Base-by-base conservation (phyloP, 2,888 invertebrate species). In the Archips xylosteana region DNA sequence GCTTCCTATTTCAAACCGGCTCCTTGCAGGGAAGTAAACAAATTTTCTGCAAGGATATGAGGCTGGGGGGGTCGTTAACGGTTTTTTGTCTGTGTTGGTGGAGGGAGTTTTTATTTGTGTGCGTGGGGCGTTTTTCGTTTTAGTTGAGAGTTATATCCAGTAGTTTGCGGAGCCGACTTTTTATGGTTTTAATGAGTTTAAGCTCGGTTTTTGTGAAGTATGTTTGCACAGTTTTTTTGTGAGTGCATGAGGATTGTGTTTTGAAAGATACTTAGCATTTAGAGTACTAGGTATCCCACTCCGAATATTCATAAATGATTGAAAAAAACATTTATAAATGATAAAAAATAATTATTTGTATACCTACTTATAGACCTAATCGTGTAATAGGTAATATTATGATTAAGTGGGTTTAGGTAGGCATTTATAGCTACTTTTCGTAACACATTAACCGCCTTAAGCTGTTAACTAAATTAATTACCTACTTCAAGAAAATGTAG, bases 31-130 rank as follows among this genome's bases (percentile, higher is more conserved):
- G 92, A 93, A 91, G 94, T 93, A 94, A 94, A 94, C 94, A 93
- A 94, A 94, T 91, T 93, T 92, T 91, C 94, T 92, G 89, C 91
- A 92, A 93, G 94, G 92, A 93, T 93, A 90, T 90, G 90, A 92
- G 76, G 75, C 74, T 79, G 70, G 64, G 57, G 76, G 76, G 78
- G 76, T 68, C 70, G 87, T 87, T 92, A 92, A 90, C 88, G 84
- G 90, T 92, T 94, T 94, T 93, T 94, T 92, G 91, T 85, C 78
- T 88, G 88, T 90, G 89, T 88, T 80, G 79, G 87, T 81, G 76
- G 79, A 85, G 86, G 83, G 76, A 81, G 86, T 89, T 88, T 89
- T 88, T 89, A 89, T 86, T 81, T 83, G 78, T 79, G 72, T 73
- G 72, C 72, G 68, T 64, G 65, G 49, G 65, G 36, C 49, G 65